These are phyloP conservation scores for Lepus oiostolus DNA, from an alignment of 2,797 vertebrate genomes.

Conservation along the genomic window DNA sequence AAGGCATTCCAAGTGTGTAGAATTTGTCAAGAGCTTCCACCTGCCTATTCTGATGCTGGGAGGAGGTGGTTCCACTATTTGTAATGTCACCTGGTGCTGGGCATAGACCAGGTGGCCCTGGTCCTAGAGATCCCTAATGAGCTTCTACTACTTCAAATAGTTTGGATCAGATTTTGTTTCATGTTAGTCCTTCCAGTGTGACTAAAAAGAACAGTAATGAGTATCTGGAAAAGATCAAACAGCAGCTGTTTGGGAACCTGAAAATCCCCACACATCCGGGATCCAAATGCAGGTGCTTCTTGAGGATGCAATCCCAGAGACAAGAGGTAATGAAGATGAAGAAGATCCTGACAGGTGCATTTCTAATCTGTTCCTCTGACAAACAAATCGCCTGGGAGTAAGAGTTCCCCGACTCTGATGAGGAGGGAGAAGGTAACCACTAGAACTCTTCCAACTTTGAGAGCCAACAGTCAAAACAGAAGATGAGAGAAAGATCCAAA, in stretches of 20 bases:
- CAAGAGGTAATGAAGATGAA: slow-evolving; percentile 97
- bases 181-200: slow-evolving; percentile 99
- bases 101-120: slow-evolving; percentile 96
- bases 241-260: slow-evolving; percentile 97
- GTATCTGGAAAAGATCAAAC: slow-evolving; percentile 99
- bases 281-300: slow-evolving; percentile 98
- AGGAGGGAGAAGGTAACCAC: slow-evolving; percentile 96
- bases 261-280: slow-evolving; percentile 96
- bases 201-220: slow-evolving; percentile 99
- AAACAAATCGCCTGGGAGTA: slow-evolving; percentile 98
- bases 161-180: slow-evolving; percentile 98
- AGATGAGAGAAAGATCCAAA: slow-evolving; percentile 94
- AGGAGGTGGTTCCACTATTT: slow-evolving; percentile 98
- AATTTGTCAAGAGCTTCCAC: slow-evolving; percentile 98
- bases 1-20: slow-evolving; percentile 99
- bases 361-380: slow-evolving; percentile 96
- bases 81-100: slow-evolving; percentile 98
- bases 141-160: slow-evolving; percentile 99
- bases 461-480: slow-evolving; percentile 96
- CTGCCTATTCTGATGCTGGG: slow-evolving; percentile 98
- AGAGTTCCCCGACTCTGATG: slow-evolving; percentile 98
- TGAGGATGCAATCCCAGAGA: slow-evolving; percentile 96
- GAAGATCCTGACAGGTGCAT: slow-evolving; percentile 96
- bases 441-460: slow-evolving; percentile 96
- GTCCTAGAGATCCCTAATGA: slow-evolving; percentile 98